phyloP scores from a whole-genome alignment of 2,888 invertebrate genomes.

The Diogma glabrata region DNA sequence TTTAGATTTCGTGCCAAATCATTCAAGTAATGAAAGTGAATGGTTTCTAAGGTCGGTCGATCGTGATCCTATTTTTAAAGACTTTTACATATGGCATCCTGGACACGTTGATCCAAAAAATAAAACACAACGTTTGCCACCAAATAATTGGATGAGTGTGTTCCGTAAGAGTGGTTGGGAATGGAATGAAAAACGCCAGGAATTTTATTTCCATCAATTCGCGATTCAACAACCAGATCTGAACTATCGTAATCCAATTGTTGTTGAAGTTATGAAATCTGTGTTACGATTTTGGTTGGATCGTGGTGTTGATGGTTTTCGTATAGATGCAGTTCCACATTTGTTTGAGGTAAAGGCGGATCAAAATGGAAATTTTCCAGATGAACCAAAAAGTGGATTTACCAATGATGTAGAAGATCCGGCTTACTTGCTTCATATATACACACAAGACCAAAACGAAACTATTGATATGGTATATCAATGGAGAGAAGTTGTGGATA shows the following conservation, averaged over 20 bases:
- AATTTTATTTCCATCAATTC: conserved; percentile 67
- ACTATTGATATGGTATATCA: conserved; percentile 45
- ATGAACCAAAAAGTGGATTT: conserved; percentile 42
- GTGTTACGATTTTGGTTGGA: conserved; percentile 61
- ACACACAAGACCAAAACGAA: conserved; percentile 48
- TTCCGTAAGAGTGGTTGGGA: conserved; percentile 65
- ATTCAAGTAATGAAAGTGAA: conserved; percentile 65
- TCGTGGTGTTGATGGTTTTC: conserved; percentile 69
- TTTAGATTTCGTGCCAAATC: conserved; percentile 62
- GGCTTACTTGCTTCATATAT: conserved; percentile 45
- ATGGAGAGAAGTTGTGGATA: conserved; percentile 44
- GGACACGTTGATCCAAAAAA: conserved; percentile 37
- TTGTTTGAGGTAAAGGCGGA: conserved; percentile 22
- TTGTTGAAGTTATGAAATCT: conserved; percentile 49
- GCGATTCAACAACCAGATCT: conserved; percentile 60
- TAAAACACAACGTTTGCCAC: conserved; percentile 38
- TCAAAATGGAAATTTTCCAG: conserved; percentile 26
- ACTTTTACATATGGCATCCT: conserved; percentile 68
- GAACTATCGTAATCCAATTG: conserved; percentile 53
- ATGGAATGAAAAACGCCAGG: conserved; percentile 49
- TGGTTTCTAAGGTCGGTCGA: conserved; percentile 73
- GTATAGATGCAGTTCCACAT: conserved; percentile 50
- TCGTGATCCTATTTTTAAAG: conserved; percentile 48
- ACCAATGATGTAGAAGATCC: conserved; percentile 41
- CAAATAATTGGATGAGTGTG: conserved; percentile 59